Conservation (phyloP, 2,113 vertebrate species). For the Thunnus maccoyii region DNA sequence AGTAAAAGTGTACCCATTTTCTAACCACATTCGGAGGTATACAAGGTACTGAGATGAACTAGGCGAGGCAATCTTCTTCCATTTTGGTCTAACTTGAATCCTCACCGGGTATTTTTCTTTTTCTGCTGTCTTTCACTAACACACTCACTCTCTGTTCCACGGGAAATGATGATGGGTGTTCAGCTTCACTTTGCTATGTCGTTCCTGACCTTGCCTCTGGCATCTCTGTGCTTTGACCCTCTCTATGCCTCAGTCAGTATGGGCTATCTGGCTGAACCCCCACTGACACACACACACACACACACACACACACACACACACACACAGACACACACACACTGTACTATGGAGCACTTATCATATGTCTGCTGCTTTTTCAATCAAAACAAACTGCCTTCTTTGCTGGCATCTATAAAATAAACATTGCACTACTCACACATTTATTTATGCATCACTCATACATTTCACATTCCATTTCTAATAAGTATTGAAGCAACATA, state of each 20-base stretch:
- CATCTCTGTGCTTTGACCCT: constrained; percentile 60
- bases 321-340: neutral
- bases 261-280: constrained; percentile 29
- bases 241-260: constrained; percentile 21
- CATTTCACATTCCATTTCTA: constrained; percentile 20
- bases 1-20: neutral
- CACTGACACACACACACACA: neutral
- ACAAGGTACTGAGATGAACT: neutral
- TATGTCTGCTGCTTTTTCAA: constrained; percentile 15
- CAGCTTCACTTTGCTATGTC: constrained; percentile 17
- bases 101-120: neutral
- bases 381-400: constrained; percentile 12
- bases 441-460: constrained; percentile 4
- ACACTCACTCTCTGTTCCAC: constrained; percentile 5
- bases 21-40: neutral
- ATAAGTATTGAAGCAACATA: constrained; percentile 4
- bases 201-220: constrained; percentile 70
- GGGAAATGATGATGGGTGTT: constrained; percentile 27
- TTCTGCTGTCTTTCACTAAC: neutral
- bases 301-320: neutral
- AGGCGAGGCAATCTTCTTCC: neutral
- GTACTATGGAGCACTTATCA: constrained; percentile 12
- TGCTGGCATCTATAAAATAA: constrained; percentile 18
- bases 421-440: constrained; percentile 22
- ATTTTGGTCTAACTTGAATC: neutral